A percentile compares a stretch with the other conserved stretches of the same genome.
Conservation (phyloP, 2,797 vertebrate genomes). For the Ataeniobius toweri region DNA sequence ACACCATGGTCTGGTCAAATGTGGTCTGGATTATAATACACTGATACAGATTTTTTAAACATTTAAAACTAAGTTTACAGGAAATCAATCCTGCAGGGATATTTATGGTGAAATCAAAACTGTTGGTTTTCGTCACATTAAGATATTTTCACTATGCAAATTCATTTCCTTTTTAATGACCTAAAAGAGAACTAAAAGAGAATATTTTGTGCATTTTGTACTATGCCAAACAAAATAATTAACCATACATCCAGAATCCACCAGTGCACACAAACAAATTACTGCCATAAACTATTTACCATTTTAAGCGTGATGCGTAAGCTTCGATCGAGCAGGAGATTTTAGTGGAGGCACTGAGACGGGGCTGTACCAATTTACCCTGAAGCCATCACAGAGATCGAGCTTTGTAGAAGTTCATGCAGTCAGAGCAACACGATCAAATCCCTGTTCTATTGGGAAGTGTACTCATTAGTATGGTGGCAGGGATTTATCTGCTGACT, state of each 20-base stretch:
- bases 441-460: constrained; percentile 49
- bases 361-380: constrained; percentile 27
- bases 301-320: constrained; percentile 7
- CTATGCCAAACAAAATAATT: not conserved
- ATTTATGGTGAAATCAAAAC: not conserved
- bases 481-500: constrained; percentile 56
- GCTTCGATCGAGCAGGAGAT: constrained; percentile 19
- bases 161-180: not conserved
- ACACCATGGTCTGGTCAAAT: not conserved
- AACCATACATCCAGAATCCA: not conserved
- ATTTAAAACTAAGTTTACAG: not conserved
- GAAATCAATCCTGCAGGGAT: not conserved
- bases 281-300: not conserved
- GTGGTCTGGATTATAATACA: not conserved
- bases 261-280: too few relatives aligned
- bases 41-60: not conserved
- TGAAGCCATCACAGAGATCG: constrained; percentile 14
- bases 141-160: not conserved
- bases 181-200: not conserved
- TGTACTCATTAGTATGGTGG: constrained; percentile 32
- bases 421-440: constrained; percentile 33
- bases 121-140: not conserved
- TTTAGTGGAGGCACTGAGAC: constrained; percentile 28
- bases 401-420: constrained; percentile 20
- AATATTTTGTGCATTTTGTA: not conserved